Evolutionary conservation across 2,113 vertebrate genomes (phyloP).

Genomic region (Alethe castanea): DNA sequence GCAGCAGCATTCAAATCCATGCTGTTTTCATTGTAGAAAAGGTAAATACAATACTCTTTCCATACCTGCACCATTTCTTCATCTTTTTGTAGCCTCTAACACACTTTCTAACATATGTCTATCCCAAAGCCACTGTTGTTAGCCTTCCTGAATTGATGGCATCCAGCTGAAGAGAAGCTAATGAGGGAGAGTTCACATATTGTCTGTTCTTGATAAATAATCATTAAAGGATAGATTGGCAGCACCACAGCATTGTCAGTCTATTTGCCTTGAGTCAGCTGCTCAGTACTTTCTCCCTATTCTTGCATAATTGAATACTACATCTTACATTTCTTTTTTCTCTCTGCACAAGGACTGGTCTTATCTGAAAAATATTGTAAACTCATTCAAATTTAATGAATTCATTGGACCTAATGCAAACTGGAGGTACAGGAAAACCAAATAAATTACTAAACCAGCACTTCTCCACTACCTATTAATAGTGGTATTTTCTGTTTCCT

Average conservation of each 20-base stretch:
- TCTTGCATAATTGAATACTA: conserved; percentile 27
- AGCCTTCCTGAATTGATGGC: neutral
- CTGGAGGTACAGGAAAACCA: neutral
- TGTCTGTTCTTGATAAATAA: conserved; percentile 38
- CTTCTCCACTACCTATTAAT: neutral
- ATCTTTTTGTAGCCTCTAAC: neutral
- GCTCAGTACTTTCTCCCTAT: neutral
- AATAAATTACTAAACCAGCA: neutral
- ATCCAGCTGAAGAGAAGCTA: neutral
- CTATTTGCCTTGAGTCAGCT: neutral
- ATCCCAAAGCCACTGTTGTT: neutral
- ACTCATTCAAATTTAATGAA: conserved; percentile 41
- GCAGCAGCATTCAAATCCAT: neutral
- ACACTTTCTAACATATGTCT: neutral
- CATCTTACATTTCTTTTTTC: neutral
- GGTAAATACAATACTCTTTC: neutral
- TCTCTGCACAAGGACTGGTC: neutral
- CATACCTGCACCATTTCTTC: neutral
- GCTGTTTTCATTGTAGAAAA: neutral
- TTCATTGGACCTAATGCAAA: neutral
- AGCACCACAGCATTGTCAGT: neutral
- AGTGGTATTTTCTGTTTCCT: neutral
- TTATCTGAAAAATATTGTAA: conserved; percentile 12
- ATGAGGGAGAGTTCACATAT: neutral
- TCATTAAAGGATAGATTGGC: neutral